phyloP scores from a whole-genome alignment of 2,888 invertebrate genomes.

The Mythimna vitellina region DNA sequence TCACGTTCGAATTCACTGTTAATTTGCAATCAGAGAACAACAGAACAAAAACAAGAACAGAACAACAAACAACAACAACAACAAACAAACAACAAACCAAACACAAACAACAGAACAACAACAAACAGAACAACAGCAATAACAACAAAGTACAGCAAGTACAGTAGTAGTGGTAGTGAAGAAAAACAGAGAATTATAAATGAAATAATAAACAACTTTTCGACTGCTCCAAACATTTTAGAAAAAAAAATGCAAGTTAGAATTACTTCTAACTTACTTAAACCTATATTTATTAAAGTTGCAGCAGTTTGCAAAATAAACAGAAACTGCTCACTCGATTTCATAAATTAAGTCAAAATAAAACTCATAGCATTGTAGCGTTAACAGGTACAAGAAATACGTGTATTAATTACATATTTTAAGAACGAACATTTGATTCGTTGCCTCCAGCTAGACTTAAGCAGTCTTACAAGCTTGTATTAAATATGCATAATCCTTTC shows the following conservation, averaged over 20 bases:
- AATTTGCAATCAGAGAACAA: neutral
- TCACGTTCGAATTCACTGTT: neutral
- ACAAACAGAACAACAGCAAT: no score
- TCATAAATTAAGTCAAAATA: neutral
- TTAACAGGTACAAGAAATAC: neutral
- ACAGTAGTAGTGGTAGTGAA: no score
- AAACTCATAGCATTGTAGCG: neutral
- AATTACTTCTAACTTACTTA: no score
- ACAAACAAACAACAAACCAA: no score
- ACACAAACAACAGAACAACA: no score
- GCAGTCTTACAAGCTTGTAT: conserved; percentile 46
- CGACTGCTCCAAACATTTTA: no score
- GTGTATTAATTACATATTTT: neutral
- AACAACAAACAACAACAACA: no score
- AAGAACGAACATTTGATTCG: neutral
- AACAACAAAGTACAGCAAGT: no score
- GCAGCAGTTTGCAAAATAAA: neutral
- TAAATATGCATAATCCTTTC: conserved; percentile 61
- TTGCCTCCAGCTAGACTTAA: conserved; percentile 15
- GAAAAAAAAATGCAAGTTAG: no score
- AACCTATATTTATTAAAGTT: no score
- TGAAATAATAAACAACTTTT: neutral
- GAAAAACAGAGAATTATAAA: neutral
- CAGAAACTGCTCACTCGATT: neutral
- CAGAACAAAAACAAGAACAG: no score